These are phyloP conservation scores for Oeneis ivallda DNA, from an alignment of 2,888 invertebrate species.

Conservation along the genomic window DNA sequence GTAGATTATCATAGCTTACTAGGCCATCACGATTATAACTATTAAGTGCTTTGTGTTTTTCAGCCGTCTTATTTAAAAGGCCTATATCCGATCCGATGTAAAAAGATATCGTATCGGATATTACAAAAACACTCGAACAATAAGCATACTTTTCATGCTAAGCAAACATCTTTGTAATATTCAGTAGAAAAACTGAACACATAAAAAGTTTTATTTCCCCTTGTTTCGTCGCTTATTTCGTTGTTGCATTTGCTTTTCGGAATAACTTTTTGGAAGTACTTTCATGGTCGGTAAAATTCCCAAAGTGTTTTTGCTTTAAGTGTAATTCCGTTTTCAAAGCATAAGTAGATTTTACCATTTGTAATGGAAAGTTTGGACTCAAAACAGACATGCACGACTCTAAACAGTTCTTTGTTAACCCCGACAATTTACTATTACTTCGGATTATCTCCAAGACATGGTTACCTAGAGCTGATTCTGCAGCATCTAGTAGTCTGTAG, in stretches of 20 bases:
- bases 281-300: conserved; percentile 38
- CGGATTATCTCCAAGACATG: too few relatives aligned
- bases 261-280: conserved; percentile 37
- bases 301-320: conserved; percentile 33
- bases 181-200: conserved; percentile 22
- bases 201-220: conserved; percentile 30
- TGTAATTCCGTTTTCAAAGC: conserved; percentile 31
- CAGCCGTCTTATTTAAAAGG: too few relatives aligned
- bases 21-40: too few relatives aligned
- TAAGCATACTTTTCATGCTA: conserved; percentile 16
- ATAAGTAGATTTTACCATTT: conserved; percentile 32
- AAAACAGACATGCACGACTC: not conserved
- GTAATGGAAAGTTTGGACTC: conserved; percentile 21
- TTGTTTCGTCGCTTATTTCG: conserved; percentile 31
- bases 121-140: not conserved
- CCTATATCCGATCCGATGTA: too few relatives aligned
- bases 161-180: conserved; percentile 13
- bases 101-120: too few relatives aligned
- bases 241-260: conserved; percentile 36
- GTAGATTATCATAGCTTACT: too few relatives aligned
- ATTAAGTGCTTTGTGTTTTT: too few relatives aligned
- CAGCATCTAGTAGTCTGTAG: too few relatives aligned
- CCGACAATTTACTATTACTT: too few relatives aligned
- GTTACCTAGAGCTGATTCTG: too few relatives aligned
- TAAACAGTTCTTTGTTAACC: too few relatives aligned